These are phyloP conservation scores for Myotis davidii DNA, from an alignment of 2,113 vertebrate genomes.

Conservation along the genomic window DNA sequence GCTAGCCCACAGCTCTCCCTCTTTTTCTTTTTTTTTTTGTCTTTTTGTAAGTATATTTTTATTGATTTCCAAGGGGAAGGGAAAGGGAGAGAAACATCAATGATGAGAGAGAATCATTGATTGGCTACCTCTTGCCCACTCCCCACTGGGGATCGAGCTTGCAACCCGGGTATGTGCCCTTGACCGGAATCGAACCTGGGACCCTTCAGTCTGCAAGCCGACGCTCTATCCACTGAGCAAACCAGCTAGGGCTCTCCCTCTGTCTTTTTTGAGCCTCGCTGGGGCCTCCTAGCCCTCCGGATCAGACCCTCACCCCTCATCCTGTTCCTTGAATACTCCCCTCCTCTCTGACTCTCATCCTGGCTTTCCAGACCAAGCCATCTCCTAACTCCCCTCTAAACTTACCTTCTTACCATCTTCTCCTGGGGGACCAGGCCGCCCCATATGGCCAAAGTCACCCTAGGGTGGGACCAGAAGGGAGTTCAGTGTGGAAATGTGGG, in stretches of 20 bases:
- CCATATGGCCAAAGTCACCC: slow-evolving; percentile 92
- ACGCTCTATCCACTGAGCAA: no score
- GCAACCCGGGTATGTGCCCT: no score
- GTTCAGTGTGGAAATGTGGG: not conserved
- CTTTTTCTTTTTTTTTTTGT: no score
- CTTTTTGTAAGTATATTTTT: no score
- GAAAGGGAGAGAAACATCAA: no score
- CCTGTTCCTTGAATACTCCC: not conserved
- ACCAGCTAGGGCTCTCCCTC: no score
- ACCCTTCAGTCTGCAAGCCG: no score
- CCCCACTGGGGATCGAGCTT: no score
- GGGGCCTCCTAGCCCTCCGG: not conserved
- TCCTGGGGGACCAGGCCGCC: slow-evolving; percentile 87
- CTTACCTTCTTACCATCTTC: slow-evolving; percentile 90
- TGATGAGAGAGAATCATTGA: no score
- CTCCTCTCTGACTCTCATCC: not conserved
- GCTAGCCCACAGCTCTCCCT: accelerated
- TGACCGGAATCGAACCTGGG: no score
- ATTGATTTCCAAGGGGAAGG: no score
- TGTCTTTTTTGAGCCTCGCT: accelerated
- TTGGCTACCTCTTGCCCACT: no score
- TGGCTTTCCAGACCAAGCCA: not conserved
- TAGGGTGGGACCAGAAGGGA: slow-evolving; percentile 63
- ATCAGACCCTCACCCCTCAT: not conserved
- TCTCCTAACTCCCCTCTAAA: not conserved